Percentiles rank a stretch among this genome's conserved stretches.
Evolutionary conservation across 2,888 invertebrate species (phyloP).

Genomic region (Dendrolimus pini): DNA sequence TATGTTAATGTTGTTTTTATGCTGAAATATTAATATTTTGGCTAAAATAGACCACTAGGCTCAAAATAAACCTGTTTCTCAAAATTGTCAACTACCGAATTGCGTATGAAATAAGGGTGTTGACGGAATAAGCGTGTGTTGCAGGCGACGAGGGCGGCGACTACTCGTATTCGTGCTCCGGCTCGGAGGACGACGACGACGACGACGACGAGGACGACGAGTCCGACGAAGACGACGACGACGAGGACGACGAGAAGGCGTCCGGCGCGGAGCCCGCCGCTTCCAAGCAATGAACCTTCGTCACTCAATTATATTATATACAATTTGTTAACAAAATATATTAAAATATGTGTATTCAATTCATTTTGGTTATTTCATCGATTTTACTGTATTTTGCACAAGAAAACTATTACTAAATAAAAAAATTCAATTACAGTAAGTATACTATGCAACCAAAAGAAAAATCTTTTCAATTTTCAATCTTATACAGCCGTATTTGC

Average conservation of each 20-base stretch:
- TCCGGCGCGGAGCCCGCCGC: background rate
- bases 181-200: constrained; percentile 68
- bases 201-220: constrained; percentile 51
- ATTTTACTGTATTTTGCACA: too few species aligned
- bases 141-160: constrained; percentile 61
- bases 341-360: background rate
- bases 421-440: too few species aligned
- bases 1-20: too few species aligned
- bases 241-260: constrained; percentile 20
- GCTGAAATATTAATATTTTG: too few species aligned
- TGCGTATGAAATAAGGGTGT: too few species aligned
- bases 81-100: too few species aligned
- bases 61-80: too few species aligned
- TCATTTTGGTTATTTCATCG: background rate
- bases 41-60: too few species aligned
- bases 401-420: too few species aligned
- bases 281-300: background rate
- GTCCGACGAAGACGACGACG: constrained; percentile 36
- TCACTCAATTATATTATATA: background rate
- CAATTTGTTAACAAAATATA: background rate
- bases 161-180: constrained; percentile 58
- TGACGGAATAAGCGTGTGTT: constrained; percentile 26
- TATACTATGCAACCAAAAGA: too few species aligned
- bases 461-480: too few species aligned
- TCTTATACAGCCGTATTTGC: too few species aligned